Evolutionary conservation across 1,140 invertebrate genomes (phyloP).

Genomic region (Nasonia giraulti): DNA sequence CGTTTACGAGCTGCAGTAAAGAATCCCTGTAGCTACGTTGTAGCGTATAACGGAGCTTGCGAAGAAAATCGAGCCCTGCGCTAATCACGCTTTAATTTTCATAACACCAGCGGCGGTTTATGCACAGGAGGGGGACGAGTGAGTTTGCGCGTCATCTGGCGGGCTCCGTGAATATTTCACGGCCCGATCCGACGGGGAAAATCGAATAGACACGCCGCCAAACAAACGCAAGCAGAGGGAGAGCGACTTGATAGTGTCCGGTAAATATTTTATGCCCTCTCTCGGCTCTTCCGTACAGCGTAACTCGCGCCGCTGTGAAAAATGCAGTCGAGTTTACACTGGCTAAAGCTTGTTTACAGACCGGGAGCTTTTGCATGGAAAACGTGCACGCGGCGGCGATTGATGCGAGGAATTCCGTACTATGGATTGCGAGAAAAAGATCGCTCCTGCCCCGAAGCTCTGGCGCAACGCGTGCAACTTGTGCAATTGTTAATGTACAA

Average conservation of each 20-base stretch:
- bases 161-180: neutral
- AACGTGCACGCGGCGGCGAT: neutral
- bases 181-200: neutral
- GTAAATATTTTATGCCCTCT: neutral
- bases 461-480: neutral
- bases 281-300: neutral
- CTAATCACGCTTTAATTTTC: neutral
- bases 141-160: neutral
- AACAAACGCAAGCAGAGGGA: neutral
- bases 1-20: no score
- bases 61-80: no score
- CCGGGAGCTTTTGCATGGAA: neutral
- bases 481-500: neutral
- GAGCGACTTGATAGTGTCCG: neutral
- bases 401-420: no score
- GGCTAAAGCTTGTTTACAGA: neutral
- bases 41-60: no score
- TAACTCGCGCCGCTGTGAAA: neutral
- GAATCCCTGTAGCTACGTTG: no score
- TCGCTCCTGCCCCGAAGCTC: no score
- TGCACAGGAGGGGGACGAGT: neutral
- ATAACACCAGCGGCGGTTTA: neutral
- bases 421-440: no score
- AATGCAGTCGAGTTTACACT: neutral
- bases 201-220: neutral